Evolutionary conservation across 2,888 invertebrate genomes (phyloP).

Genomic region (Cinara cedri): DNA sequence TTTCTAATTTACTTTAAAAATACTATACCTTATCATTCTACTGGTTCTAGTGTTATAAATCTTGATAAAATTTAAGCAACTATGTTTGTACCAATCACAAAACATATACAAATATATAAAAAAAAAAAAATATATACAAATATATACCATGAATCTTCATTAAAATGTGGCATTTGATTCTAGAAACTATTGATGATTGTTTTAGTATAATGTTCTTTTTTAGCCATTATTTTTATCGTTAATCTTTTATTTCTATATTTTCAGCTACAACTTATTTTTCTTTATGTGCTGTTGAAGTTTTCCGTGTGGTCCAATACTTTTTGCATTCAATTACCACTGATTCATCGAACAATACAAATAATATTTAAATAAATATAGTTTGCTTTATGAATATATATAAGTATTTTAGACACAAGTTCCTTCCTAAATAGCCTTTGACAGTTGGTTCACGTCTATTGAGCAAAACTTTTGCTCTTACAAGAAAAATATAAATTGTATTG

Average conservation of each 20-base stretch:
- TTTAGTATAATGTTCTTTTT: conserved; percentile 67
- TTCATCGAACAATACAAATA: conserved; percentile 66
- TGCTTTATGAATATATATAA: not conserved
- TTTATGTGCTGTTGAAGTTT: conserved; percentile 73
- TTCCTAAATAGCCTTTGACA: conserved; percentile 68
- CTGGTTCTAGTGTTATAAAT: conserved; percentile 85
- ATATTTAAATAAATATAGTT: conserved; percentile 59
- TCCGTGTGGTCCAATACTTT: conserved; percentile 79
- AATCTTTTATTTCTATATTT: conserved; percentile 66
- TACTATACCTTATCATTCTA: conserved; percentile 66
- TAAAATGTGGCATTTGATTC: conserved; percentile 89
- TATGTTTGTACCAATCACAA: conserved; percentile 78
- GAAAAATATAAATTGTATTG: conserved; percentile 77
- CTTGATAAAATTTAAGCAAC: conserved; percentile 84
- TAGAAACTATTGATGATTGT: conserved; percentile 85
- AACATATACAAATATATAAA: too few relatives aligned
- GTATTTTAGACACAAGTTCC: conserved; percentile 59
- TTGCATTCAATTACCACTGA: conserved; percentile 74
- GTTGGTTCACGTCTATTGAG: conserved; percentile 79
- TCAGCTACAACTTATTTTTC: conserved; percentile 66
- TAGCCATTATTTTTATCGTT: conserved; percentile 65
- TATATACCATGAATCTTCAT: conserved; percentile 96
- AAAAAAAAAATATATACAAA: too few relatives aligned
- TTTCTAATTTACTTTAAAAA: conserved; percentile 26
- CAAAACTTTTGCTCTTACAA: conserved; percentile 76